Base-by-base conservation (phyloP, 2,113 vertebrate genomes). In the Vireo altiloquus region DNA sequence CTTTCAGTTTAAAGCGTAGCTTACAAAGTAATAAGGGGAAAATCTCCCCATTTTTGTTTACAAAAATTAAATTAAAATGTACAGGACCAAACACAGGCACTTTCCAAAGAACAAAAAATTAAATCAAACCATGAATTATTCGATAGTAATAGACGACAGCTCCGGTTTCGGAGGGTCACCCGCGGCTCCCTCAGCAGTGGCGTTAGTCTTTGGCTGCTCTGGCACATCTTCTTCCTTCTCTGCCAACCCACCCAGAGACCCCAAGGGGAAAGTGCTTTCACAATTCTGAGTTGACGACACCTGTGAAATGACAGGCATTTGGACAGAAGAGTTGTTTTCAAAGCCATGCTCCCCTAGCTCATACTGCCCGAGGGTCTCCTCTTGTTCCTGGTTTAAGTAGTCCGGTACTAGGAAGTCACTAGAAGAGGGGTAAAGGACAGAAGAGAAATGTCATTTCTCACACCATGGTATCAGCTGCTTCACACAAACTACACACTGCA, bases 381-480 rank as follows among this genome's bases (percentile, higher is more conserved):
- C 99, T 97, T 99, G 99, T 47, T 99, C 99, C 97, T 99, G 99
- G 98, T 98, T 99, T 98, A 99, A 98, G 98, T 99, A 99, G 99
- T 99, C 99, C 98, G 99, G 99, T 97, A 99, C 98, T 99, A 99
- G 98, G 99, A 99, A 99, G 99, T 99, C 99, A 99, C 99, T 99
- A 97, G 63, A 97, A 92, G 92, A 98, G 94, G 93, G 92, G 91
- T 70, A 98, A 97, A 97, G 97, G 90, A 96, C 92, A 97, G 80
- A 97, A 98, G 64, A 97, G 40, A 95, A 92, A 90, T 70, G 94
- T 98, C 97, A 98, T 94, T 95, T 85, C 95, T 95, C 95, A 95
- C 94, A 72, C 70, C 70, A 74, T 31, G 82, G 19, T 1, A 94
- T 31, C 94, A 94, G 46, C 78, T 69, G 72, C 90, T 92, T 31